Evolutionary conservation across 2,797 vertebrate species (phyloP), one percentile per base, ranked within the genome.

Genomic region (Pelodytes ibericus): DNA sequence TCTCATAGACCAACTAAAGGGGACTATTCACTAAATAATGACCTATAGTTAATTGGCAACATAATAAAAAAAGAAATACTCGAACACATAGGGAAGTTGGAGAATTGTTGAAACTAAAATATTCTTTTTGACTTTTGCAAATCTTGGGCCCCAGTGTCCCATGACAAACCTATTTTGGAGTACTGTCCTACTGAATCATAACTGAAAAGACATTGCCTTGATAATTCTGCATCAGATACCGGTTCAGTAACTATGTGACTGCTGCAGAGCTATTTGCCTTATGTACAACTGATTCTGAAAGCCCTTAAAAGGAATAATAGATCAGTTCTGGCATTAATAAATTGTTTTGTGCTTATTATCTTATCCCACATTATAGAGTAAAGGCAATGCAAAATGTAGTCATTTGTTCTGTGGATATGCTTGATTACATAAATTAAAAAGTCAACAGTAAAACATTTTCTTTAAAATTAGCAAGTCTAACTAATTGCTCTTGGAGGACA

Each of bases 371-470:
- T 63, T 63, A 33, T 13, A 20, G 24, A 39, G 2, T 4, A 53
- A 33, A 63, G 20, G 29, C 70, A 72, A 31, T 53, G 22, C 30
- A 31, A 30, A 72, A 53, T 56, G 30, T 72, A 56, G 24, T 72
- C 22, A 72, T 72, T 72, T 64, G 59, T 36, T 72, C 13, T 25
- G 24, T 6, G n/a, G 44, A 39, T 63, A 63, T 72, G 39, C 27
- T 27, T 72, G 60, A 72, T 51, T 72, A 51, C 41, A 62, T 72
- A 72, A 63, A 61, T 56, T 64, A 33, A 20, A 44, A 63, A 72
- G 59, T 61, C 49, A 63, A 72, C 49, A 72, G 47, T 53, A 72
- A 26, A 72, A 49, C 13, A 51, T 63, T 53, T 66, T 72, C 31
- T 36, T 62, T 62, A 36, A 72, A 72, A 72, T 72, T 63, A 64